phyloP scores from a whole-genome alignment of 1,140 invertebrate genomes.

The Steinernema khuongi region DNA sequence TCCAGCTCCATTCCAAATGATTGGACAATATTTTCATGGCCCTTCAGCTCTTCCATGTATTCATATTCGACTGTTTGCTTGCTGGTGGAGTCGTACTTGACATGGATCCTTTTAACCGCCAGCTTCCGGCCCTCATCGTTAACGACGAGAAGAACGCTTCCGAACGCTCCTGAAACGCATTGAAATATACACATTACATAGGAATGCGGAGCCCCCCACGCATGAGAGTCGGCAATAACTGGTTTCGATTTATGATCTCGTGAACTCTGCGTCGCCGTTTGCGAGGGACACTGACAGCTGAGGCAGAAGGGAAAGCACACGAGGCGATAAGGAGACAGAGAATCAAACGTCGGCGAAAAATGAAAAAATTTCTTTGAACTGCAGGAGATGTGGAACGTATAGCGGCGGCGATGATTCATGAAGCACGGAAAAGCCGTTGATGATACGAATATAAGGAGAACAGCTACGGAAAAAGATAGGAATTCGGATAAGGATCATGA shows the following conservation, averaged over 20 bases:
- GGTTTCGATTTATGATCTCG: neutral
- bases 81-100: neutral
- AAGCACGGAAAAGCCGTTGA: neutral
- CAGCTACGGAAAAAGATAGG: too few relatives aligned
- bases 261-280: neutral
- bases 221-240: neutral
- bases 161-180: neutral
- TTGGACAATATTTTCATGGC: neutral
- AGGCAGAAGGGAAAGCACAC: neutral
- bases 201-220: neutral
- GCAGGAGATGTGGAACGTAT: neutral
- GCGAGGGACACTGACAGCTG: neutral
- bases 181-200: neutral
- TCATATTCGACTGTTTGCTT: neutral
- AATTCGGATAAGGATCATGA: too few relatives aligned
- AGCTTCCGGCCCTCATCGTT: neutral
- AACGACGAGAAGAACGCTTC: neutral
- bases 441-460: too few relatives aligned
- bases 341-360: too few relatives aligned
- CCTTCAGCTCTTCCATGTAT: conserved; percentile 4
- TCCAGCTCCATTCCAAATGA: neutral
- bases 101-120: neutral
- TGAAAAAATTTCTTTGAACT: neutral
- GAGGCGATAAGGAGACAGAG: conserved; percentile 10
- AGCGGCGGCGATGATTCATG: neutral